These are phyloP conservation scores for Eristalis pertinax DNA, from an alignment of 2,888 invertebrate species.

Conservation along the genomic window DNA sequence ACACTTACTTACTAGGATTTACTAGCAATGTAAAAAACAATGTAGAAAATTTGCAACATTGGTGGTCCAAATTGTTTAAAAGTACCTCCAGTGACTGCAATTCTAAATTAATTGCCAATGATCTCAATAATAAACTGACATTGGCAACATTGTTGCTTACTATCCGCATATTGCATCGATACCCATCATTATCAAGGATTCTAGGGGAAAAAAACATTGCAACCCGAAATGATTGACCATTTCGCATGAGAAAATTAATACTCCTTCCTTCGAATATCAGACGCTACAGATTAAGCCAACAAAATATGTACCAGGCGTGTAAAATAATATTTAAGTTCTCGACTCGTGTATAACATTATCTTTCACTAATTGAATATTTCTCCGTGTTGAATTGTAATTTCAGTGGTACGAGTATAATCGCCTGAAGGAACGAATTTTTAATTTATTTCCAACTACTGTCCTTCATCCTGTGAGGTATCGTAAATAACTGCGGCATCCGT, in stretches of 20 bases:
- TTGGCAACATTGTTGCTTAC: no score
- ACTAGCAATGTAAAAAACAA: no score
- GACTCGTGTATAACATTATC: slow-evolving; percentile 17
- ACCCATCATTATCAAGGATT: not conserved
- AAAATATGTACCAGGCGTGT: not conserved
- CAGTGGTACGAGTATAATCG: not conserved
- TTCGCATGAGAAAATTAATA: not conserved
- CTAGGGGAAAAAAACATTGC: not conserved
- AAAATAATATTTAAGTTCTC: slow-evolving; percentile 2
- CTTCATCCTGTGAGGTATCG: not conserved
- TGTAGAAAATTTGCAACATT: no score
- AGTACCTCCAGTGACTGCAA: no score
- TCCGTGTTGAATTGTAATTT: slow-evolving; percentile 15
- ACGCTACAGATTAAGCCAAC: not conserved
- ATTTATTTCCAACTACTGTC: slow-evolving; percentile 33
- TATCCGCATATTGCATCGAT: not conserved
- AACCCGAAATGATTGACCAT: not conserved
- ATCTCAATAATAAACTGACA: no score
- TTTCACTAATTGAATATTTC: slow-evolving; percentile 39
- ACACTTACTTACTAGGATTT: no score
- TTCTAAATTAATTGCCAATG: no score
- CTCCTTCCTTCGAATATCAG: not conserved
- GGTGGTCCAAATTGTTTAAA: no score
- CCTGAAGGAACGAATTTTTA: slow-evolving; percentile 13
- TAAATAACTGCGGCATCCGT: slow-evolving; percentile 40